These are phyloP conservation scores for Aphis craccivora DNA, from an alignment of 1,140 invertebrate genomes.

Conservation along the genomic window DNA sequence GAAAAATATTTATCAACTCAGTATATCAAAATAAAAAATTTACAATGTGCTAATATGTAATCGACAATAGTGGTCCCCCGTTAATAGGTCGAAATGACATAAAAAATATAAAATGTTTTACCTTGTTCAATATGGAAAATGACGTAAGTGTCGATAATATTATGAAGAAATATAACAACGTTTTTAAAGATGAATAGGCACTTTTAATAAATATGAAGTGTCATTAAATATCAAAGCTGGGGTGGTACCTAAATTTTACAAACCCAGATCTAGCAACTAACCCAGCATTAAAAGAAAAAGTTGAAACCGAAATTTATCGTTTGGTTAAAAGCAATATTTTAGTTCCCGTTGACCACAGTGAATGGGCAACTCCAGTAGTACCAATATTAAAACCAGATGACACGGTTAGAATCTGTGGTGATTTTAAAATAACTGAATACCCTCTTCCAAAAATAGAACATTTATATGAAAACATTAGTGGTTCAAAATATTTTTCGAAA, in stretches of 20 bases:
- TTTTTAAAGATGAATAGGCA: slow-evolving; percentile 36
- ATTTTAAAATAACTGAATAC: slow-evolving; percentile 11
- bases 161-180: too few relatives aligned
- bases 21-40: too few relatives aligned
- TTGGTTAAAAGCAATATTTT: slow-evolving; percentile 61
- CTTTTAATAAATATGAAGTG: slow-evolving; percentile 44
- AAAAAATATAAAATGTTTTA: background rate
- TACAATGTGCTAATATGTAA: background rate
- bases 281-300: slow-evolving; percentile 63
- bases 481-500: too few relatives aligned
- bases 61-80: background rate
- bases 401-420: too few relatives aligned
- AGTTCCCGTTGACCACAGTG: slow-evolving; percentile 60
- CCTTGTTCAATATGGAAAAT: too few relatives aligned
- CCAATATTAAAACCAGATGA: too few relatives aligned
- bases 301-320: slow-evolving; percentile 59
- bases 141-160: too few relatives aligned
- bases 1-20: background rate
- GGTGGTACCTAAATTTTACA: too few relatives aligned
- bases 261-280: slow-evolving; percentile 63
- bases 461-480: background rate
- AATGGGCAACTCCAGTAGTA: slow-evolving; percentile 66
- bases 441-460: slow-evolving; percentile 57
- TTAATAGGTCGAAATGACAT: background rate
- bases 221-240: background rate